Conservation (phyloP, 1,140 invertebrate genomes). For the Megalonaias nervosa region DNA sequence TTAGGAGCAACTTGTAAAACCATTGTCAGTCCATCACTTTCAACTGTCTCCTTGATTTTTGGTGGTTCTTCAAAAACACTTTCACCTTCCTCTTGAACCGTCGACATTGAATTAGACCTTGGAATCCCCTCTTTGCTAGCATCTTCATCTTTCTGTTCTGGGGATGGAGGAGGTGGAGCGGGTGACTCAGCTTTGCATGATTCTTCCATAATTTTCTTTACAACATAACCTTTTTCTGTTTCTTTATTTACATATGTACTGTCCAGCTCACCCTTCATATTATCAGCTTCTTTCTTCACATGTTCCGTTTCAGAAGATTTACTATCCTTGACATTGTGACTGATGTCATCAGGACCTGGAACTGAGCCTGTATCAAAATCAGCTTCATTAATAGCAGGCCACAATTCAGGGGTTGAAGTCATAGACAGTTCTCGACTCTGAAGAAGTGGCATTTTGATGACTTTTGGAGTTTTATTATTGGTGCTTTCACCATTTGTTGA, state of each 20-base stretch:
- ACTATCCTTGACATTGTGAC: constrained; percentile 12
- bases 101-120: too few relatives aligned
- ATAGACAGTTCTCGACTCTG: constrained; percentile 33
- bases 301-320: too few relatives aligned
- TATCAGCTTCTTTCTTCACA: not conserved
- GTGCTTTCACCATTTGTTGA: constrained; percentile 13
- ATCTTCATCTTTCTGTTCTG: constrained; percentile 44
- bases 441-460: constrained; percentile 12
- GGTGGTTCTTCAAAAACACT: constrained; percentile 40
- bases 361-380: constrained; percentile 42
- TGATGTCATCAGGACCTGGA: constrained; percentile 19
- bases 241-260: constrained; percentile 22
- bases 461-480: constrained; percentile 21
- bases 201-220: constrained; percentile 32
- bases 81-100: too few relatives aligned
- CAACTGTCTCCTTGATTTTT: not conserved
- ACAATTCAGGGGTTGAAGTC: constrained; percentile 50
- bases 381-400: constrained; percentile 58
- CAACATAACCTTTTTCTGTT: not conserved
- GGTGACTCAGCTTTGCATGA: constrained; percentile 49
- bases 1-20: constrained; percentile 24
- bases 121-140: not conserved
- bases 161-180: constrained; percentile 58
- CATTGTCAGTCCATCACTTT: constrained; percentile 21
- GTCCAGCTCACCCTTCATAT: not conserved